Base-by-base conservation (phyloP, 2,797 vertebrate species). In the Acropternis orthonyx region DNA sequence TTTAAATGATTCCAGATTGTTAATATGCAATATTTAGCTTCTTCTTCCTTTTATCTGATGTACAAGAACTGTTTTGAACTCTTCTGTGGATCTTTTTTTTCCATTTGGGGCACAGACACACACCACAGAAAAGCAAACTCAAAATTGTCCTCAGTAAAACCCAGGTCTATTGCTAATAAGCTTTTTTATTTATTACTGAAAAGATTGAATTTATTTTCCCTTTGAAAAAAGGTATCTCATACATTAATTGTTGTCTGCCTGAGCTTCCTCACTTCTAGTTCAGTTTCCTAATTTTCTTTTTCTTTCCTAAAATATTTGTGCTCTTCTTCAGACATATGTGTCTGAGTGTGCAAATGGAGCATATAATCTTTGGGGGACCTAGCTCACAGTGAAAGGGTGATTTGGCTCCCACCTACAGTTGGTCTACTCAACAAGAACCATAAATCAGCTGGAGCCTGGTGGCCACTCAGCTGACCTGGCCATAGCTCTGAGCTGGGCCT, bases 291-390 rank as follows among this genome's bases (percentile, higher is more conserved):
- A 43, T 67, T 56, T 56, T 28, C 4, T 54, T 51, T 73, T 43
- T 28, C 20, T 71, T 79, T 6, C 27, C 16, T 63, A 34, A 87
- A 79, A 44, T 51, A 32, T 37, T 43, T 56, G 9, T 73, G 10
- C 4, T 85, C 4, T 44, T 66, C 15, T 66, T 67, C 52, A 75
- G 79, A 41, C 2, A 1, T 43, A 37, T 13, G 69, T 94, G 28
- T 48, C 22, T 10, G 9, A 48, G 4, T 3, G 7, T 87, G 39
- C 9, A 85, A 69, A n/a, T 0, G 0, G 14, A 17, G 1, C 24
- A 39, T 28, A 67, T 37, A 56, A 28, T 69, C 16, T 52, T 73
- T 67, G 9, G 48, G 14, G 14, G 16, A 63, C 28, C 10, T 37
- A 52, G 37, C 34, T 86, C 24, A 21, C 20, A 85, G 27, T 32